A percentile compares a stretch with the other conserved stretches of the same genome.
These are phyloP conservation scores for Diarsia dahlii DNA, from an alignment of 2,888 invertebrate species.

Conservation along the genomic window DNA sequence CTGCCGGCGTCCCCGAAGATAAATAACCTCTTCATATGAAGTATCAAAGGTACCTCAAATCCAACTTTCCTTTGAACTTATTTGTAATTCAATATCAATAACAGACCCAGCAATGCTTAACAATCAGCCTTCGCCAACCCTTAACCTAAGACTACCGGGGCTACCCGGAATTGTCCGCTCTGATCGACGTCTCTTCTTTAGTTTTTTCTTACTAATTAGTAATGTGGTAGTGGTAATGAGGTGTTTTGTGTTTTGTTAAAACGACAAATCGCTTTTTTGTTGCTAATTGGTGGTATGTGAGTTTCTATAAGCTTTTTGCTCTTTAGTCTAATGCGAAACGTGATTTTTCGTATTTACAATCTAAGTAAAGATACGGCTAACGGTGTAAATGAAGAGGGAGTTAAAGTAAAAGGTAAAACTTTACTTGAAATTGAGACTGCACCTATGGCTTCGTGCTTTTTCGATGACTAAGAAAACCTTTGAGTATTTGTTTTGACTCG, in stretches of 20 bases:
- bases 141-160: slow-evolving; percentile 65
- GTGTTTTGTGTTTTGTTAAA: slow-evolving; percentile 70
- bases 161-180: slow-evolving; percentile 79
- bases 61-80: not conserved
- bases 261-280: slow-evolving; percentile 65
- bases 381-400: slow-evolving; percentile 42
- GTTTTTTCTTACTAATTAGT: slow-evolving; percentile 87
- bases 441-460: not conserved
- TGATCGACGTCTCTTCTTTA: slow-evolving; percentile 79
- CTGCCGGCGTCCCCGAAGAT: too few relatives aligned
- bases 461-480: not conserved
- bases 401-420: slow-evolving; percentile 22
- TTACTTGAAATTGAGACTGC: slow-evolving; percentile 21
- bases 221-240: too few relatives aligned
- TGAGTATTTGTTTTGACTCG: not conserved
- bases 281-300: slow-evolving; percentile 70
- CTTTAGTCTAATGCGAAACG: slow-evolving; percentile 32
- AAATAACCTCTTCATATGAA: too few relatives aligned
- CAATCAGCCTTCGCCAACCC: slow-evolving; percentile 52
- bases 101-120: not conserved
- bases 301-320: slow-evolving; percentile 49
- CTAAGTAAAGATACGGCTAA: slow-evolving; percentile 38
- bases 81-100: not conserved
- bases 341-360: slow-evolving; percentile 48
- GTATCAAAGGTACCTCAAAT: not conserved